Conservation (phyloP, 2,888 invertebrate species). For the Eupeodes luniger region DNA sequence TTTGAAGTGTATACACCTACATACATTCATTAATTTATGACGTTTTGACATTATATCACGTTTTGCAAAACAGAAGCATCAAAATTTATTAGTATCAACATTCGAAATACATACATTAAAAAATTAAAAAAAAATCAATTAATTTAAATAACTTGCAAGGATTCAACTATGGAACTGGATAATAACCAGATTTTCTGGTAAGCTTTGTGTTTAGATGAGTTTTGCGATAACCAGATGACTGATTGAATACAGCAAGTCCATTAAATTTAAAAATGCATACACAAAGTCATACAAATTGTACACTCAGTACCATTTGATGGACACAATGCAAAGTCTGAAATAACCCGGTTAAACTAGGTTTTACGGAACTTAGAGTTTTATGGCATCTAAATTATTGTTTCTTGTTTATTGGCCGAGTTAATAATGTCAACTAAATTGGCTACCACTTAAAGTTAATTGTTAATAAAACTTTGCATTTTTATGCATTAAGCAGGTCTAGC, state of each 20-base stretch:
- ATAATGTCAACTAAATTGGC: neutral
- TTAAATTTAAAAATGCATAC: neutral
- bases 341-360: neutral
- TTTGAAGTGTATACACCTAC: neutral
- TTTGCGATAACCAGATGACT: slow-evolving; percentile 21
- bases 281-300: neutral
- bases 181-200: slow-evolving; percentile 35
- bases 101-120: neutral
- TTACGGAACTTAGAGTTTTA: neutral
- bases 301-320: neutral
- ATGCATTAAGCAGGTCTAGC: no score
- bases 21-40: neutral
- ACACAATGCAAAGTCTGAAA: neutral
- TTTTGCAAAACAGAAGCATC: slow-evolving; percentile 1
- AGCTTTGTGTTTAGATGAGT: slow-evolving; percentile 11
- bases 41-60: neutral
- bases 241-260: slow-evolving; percentile 30
- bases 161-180: slow-evolving; percentile 43
- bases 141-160: neutral
- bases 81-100: slow-evolving; percentile 36
- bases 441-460: neutral
- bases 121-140: neutral
- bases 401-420: neutral
- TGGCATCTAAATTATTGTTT: neutral
- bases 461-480: no score